These are phyloP conservation scores for Alcis repandata DNA, from an alignment of 2,888 invertebrate genomes.

Conservation along the genomic window DNA sequence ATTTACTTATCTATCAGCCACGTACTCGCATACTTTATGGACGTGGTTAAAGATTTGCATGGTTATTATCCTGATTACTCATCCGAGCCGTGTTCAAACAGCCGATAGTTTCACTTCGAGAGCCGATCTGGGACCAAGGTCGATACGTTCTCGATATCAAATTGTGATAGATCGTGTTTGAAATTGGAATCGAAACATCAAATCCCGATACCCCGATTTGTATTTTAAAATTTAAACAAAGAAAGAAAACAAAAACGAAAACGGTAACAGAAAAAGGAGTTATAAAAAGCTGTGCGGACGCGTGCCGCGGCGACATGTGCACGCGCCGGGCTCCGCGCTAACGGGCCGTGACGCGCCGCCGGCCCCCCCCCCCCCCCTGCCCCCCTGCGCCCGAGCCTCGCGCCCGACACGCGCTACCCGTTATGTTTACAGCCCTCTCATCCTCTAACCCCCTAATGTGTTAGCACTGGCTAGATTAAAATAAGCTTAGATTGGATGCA, in stretches of 20 bases:
- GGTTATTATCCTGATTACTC: constrained; percentile 58
- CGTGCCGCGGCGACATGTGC: constrained; percentile 85
- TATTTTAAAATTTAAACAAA: constrained; percentile 80
- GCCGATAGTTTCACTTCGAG: constrained; percentile 26
- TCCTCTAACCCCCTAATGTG: constrained; percentile 34
- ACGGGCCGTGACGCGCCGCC: constrained; percentile 75
- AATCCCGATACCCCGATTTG: constrained; percentile 61
- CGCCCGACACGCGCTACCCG: constrained; percentile 73
- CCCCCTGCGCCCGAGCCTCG: constrained; percentile 42
- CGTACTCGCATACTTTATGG: constrained; percentile 62
- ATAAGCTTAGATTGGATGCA: not conserved
- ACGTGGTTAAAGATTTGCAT: constrained; percentile 61
- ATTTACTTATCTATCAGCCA: constrained; percentile 79
- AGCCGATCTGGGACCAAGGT: not conserved
- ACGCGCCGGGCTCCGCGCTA: constrained; percentile 71
- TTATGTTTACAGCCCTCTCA: constrained; percentile 62
- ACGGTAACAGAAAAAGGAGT: constrained; percentile 72
- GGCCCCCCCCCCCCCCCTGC: constrained; percentile 37
- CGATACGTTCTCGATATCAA: no score
- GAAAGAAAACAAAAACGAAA: constrained; percentile 79
- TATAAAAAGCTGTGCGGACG: constrained; percentile 79
- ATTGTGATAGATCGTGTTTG: not conserved
- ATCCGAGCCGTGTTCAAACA: constrained; percentile 41
- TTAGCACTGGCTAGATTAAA: constrained; percentile 11
- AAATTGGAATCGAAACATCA: constrained; percentile 47